Evolutionary conservation across 1,140 invertebrate genomes (phyloP).

Genomic region (Sesamia nonagrioides): DNA sequence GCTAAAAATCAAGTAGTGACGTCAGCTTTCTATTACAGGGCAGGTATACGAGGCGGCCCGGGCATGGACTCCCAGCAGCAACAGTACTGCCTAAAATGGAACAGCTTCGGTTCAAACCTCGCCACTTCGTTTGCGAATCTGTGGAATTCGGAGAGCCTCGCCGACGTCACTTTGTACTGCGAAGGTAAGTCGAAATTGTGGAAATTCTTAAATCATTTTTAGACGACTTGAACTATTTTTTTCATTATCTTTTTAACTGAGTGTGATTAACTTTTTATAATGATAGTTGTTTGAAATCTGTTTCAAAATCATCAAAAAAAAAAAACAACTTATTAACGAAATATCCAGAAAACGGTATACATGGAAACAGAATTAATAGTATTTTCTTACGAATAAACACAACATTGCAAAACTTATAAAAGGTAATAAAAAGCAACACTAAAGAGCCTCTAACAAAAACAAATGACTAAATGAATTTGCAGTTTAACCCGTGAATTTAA

Average conservation of each 20-base stretch:
- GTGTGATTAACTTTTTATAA: too few relatives aligned
- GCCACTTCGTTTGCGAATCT: slow-evolving; percentile 95
- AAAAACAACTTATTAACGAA: too few relatives aligned
- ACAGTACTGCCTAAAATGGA: slow-evolving; percentile 97
- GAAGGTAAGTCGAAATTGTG: slow-evolving; percentile 90
- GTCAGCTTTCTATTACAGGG: slow-evolving; percentile 73
- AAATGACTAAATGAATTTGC: neutral
- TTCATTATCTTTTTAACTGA: too few relatives aligned
- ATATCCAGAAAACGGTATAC: too few relatives aligned
- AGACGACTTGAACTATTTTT: neutral
- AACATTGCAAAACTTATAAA: too few relatives aligned
- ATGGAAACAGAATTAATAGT: too few relatives aligned
- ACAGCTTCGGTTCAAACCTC: slow-evolving; percentile 96
- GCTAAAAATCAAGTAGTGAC: neutral
- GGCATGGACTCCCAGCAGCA: slow-evolving; percentile 95
- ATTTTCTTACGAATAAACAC: too few relatives aligned
- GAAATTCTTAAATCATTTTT: neutral
- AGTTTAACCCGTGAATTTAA: slow-evolving; percentile 10
- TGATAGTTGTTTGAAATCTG: too few relatives aligned
- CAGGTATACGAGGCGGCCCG: slow-evolving; percentile 88
- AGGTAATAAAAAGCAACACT: neutral
- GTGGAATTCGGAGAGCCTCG: slow-evolving; percentile 96
- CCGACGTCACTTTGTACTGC: slow-evolving; percentile 96
- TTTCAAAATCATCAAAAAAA: too few relatives aligned
- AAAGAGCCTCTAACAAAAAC: neutral